Percentiles rank a stretch among this genome's conserved stretches.
These are phyloP conservation scores for Batillaria attramentaria DNA, from an alignment of 1,140 invertebrate genomes.

Conservation along the genomic window DNA sequence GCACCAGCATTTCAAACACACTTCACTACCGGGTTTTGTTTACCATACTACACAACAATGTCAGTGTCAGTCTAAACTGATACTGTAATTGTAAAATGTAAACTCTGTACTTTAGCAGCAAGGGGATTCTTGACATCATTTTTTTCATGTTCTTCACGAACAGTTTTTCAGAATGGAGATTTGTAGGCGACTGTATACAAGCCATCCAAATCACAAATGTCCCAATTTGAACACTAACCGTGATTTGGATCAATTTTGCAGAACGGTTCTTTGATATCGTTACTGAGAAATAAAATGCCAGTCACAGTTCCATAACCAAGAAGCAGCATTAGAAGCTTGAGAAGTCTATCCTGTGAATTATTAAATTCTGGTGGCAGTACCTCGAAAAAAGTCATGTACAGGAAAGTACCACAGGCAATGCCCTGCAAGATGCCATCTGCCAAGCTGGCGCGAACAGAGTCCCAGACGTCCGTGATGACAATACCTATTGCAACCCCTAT, in stretches of 20 bases:
- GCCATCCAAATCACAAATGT: neutral
- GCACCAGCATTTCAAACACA: no score
- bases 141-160: no score
- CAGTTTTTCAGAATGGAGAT: no score
- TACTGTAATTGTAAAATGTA: no score
- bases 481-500: constrained; percentile 77
- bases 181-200: no score
- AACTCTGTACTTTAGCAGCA: no score
- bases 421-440: constrained; percentile 76
- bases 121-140: no score
- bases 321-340: constrained; percentile 63
- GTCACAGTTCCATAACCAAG: constrained; percentile 60
- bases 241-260: constrained; percentile 35
- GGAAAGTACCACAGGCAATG: constrained; percentile 90
- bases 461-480: constrained; percentile 72
- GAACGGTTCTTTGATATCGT: constrained; percentile 35
- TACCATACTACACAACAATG: no score
- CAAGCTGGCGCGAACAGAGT: constrained; percentile 65
- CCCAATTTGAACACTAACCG: no score
- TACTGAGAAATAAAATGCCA: constrained; percentile 52
- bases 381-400: constrained; percentile 95
- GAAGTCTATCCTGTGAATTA: constrained; percentile 50
- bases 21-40: no score
- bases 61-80: no score
- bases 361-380: constrained; percentile 79